A percentile compares a stretch with the other conserved stretches of the same genome.
Conservation (phyloP, 2,888 invertebrate genomes). For the Mellilla xanthometata region DNA sequence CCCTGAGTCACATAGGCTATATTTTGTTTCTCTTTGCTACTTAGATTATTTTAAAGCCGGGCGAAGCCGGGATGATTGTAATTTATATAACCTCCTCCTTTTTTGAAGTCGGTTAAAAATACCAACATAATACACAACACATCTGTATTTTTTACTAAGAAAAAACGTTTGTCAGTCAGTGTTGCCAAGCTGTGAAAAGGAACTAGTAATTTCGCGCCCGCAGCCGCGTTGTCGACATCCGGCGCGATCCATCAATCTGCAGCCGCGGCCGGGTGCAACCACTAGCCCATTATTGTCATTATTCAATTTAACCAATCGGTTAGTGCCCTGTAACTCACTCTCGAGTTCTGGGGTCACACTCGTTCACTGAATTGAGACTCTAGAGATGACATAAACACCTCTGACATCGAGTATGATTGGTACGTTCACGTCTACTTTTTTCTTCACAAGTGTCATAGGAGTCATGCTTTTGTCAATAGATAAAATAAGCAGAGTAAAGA, state of each 20-base stretch:
- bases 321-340: conserved; percentile 48
- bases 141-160: not conserved
- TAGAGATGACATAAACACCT: no score
- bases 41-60: no score
- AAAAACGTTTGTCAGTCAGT: conserved; percentile 9
- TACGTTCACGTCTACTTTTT: no score
- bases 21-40: no score
- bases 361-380: conserved; percentile 36
- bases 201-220: conserved; percentile 43
- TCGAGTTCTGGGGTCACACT: conserved; percentile 42
- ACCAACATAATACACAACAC: not conserved
- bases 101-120: not conserved
- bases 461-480: no score
- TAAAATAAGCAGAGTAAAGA: no score
- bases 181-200: conserved; percentile 40
- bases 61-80: no score
- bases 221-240: conserved; percentile 52
- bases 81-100: no score
- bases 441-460: no score
- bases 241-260: conserved; percentile 71
- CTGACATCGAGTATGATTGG: no score
- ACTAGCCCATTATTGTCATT: conserved; percentile 40
- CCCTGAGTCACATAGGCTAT: no score
- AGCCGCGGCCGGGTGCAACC: conserved; percentile 33
- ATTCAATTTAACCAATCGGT: conserved; percentile 64